Evolutionary conservation across 53 echinoderm and acorn worm species (phyloP).

Genomic region (Paracentrotus lividus): DNA sequence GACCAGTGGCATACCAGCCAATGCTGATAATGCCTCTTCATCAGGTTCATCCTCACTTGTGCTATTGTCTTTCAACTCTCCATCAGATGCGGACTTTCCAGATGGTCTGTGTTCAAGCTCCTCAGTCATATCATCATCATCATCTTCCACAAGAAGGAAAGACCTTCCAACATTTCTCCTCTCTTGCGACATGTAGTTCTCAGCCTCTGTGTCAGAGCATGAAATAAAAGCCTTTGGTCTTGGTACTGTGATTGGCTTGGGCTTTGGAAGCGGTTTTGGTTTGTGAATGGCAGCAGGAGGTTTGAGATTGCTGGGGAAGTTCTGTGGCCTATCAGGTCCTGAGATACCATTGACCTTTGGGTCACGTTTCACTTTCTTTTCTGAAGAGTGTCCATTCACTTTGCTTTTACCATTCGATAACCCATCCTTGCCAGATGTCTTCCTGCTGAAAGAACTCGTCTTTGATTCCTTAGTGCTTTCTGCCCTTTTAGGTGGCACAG

Average conservation of each 20-base stretch:
- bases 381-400: conserved; percentile 53
- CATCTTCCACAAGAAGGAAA: conserved; percentile 38
- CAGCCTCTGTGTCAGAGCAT: conserved; percentile 69
- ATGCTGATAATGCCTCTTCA: conserved; percentile 59
- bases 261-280: conserved; percentile 72
- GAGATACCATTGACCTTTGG: conserved; percentile 34
- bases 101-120: background rate
- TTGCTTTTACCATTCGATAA: conserved; percentile 7
- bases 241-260: conserved; percentile 66
- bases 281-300: conserved; percentile 68
- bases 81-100: conserved; percentile 66
- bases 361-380: conserved; percentile 25
- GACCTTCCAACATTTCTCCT: conserved; percentile 60
- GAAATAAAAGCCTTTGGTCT: conserved; percentile 67
- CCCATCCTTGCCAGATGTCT: background rate
- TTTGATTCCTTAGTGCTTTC: conserved; percentile 23
- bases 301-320: conserved; percentile 69
- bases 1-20: conserved; percentile 64
- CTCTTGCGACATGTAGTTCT: conserved; percentile 66
- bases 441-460: background rate
- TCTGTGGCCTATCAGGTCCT: conserved; percentile 63
- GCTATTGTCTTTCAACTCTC: conserved; percentile 68
- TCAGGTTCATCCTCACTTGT: conserved; percentile 71
- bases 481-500: conserved; percentile 49
- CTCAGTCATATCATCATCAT: conserved; percentile 3